These are phyloP conservation scores for Dorcus parallelipipedus DNA, from an alignment of 2,888 invertebrate species.

Conservation along the genomic window DNA sequence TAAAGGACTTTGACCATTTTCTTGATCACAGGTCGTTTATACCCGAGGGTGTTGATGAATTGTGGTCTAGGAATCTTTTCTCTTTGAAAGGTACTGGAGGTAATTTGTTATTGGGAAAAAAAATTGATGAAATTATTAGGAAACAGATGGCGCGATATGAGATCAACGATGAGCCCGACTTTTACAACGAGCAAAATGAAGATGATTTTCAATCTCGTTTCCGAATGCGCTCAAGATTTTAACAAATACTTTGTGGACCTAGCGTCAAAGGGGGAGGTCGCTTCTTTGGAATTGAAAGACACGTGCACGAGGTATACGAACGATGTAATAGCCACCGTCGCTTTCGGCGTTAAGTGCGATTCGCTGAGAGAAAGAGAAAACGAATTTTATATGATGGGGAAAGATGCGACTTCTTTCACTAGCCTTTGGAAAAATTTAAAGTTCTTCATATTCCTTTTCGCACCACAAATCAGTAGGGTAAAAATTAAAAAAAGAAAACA, in stretches of 20 bases:
- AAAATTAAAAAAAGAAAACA: neutral
- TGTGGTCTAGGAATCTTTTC: slow-evolving; percentile 27
- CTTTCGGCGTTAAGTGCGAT: slow-evolving; percentile 52
- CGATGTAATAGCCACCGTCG: slow-evolving; percentile 52
- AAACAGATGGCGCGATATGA: slow-evolving; percentile 43
- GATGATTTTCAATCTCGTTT: slow-evolving; percentile 47
- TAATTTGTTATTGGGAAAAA: neutral
- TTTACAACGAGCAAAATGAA: slow-evolving; percentile 52
- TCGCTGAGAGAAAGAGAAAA: slow-evolving; percentile 52
- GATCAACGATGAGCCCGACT: slow-evolving; percentile 48
- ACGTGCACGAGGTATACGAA: slow-evolving; percentile 49
- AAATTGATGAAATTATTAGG: neutral
- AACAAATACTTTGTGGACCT: slow-evolving; percentile 13
- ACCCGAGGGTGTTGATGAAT: slow-evolving; percentile 28
- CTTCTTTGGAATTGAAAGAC: slow-evolving; percentile 50
- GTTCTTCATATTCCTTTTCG: slow-evolving; percentile 5
- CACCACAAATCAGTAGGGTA: slow-evolving; percentile 15
- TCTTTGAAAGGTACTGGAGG: slow-evolving; percentile 1
- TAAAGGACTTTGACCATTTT: slow-evolving; percentile 46
- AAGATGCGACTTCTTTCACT: slow-evolving; percentile 38
- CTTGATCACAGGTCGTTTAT: slow-evolving; percentile 36
- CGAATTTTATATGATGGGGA: slow-evolving; percentile 53
- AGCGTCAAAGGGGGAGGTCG: slow-evolving; percentile 26
- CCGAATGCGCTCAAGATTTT: slow-evolving; percentile 35
- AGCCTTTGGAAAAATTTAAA: slow-evolving; percentile 7